Conservation (phyloP, 2,113 vertebrate genomes). For the Channa maculata region DNA sequence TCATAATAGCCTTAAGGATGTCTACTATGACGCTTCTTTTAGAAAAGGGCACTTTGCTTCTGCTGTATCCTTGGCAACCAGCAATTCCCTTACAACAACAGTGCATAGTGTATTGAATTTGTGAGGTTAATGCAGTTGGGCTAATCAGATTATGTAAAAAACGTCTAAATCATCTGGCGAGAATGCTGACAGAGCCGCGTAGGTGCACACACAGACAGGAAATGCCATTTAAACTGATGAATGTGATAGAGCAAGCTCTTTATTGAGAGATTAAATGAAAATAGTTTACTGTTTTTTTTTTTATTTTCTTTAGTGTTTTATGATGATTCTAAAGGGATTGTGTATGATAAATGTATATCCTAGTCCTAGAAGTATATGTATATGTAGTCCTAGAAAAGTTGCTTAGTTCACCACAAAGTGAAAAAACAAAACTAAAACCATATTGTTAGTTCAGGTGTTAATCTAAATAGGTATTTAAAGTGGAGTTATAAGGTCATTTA, state of each 20-base stretch:
- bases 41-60: slow-evolving; percentile 51
- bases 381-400: background rate
- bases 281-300: background rate
- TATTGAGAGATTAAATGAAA: background rate
- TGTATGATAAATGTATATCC: background rate
- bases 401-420: background rate
- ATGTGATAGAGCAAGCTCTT: background rate
- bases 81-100: slow-evolving; percentile 61
- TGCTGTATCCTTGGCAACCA: slow-evolving; percentile 73
- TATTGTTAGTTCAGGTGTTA: too few species aligned
- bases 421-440: too few species aligned
- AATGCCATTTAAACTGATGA: slow-evolving; percentile 35
- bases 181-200: slow-evolving; percentile 44
- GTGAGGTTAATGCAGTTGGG: slow-evolving; percentile 77
- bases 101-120: slow-evolving; percentile 76
- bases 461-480: too few species aligned
- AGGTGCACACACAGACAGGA: slow-evolving; percentile 45
- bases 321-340: background rate
- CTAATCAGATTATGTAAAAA: slow-evolving; percentile 81
- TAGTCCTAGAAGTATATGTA: too few species aligned
- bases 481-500: too few species aligned
- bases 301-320: background rate
- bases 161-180: slow-evolving; percentile 70
- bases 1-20: background rate
- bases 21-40: background rate